Base-by-base conservation (phyloP, 2,888 invertebrate genomes). In the Steinernema hermaphroditum region DNA sequence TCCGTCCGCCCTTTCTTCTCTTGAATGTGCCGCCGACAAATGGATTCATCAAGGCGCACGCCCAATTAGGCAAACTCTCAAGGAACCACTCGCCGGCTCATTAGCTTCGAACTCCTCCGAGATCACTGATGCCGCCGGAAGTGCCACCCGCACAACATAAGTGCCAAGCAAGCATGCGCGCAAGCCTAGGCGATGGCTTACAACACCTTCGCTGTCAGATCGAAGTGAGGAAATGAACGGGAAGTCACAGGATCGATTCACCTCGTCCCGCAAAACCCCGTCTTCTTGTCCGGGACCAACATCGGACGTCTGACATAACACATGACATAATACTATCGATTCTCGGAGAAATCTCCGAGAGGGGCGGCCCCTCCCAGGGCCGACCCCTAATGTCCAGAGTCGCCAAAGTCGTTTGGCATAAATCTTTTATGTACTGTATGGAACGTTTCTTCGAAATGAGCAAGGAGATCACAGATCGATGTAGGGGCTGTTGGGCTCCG, bases 221-320 rank as follows among this genome's bases (percentile, higher is more conserved):
- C 37, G 37, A 37, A 37, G 37, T 37, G 37, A 37, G 37, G 37
- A 37, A 37, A 37, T 12, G 37, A 37, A 37, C 37, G 37, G 27
- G 32, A 14, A 62, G 62, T 62, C 62, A 62, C 62, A 62, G 27
- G 62, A 62, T 62, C 34, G 62, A 62, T 62, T 29, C 62, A 62
- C 62, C 62, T 32, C 62, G 16, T 29, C 62, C 32, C 62, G 62
- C 54, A 24, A 54, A 54, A 14, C 62, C 62, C 29, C 32, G 32
- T 27, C 62, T 62, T 62, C 62, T 62, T 62, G 62, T 62, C 29
- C 62, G 62, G 62, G 62, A 46, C 62, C 62, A 62, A 62, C 62
- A 62, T 62, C 62, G 27, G 62, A 62, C 62, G 62, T 62, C 62
- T 62, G 62, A 62, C 62, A 62, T 62, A 62, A 62, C 62, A 62